A percentile compares a stretch with the other conserved stretches of the same genome.
phyloP scores from a whole-genome alignment of 2,797 vertebrate genomes.

The Helarctos malayanus region DNA sequence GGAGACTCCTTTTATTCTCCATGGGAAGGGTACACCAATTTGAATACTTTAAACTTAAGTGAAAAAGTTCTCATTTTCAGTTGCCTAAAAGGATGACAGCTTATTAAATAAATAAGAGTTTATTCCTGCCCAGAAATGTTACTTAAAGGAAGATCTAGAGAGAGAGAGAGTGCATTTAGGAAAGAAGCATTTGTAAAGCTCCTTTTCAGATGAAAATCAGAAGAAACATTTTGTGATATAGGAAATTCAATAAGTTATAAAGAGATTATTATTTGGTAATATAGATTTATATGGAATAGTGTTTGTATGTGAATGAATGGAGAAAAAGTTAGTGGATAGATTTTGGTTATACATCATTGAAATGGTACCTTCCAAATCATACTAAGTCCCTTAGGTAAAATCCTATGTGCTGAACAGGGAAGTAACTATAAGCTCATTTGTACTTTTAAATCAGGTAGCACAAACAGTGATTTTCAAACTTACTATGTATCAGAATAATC shows the following conservation, averaged over 20 bases:
- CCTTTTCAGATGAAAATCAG: slow-evolving; percentile 62
- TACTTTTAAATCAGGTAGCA: neutral
- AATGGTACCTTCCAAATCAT: neutral
- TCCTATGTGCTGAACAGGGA: neutral
- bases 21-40: neutral
- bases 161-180: slow-evolving; percentile 67
- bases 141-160: slow-evolving; percentile 62
- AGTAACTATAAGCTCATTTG: neutral
- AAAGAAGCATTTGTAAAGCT: slow-evolving; percentile 47
- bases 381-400: slow-evolving; percentile 5
- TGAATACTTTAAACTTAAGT: slow-evolving; percentile 69
- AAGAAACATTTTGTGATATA: slow-evolving; percentile 55
- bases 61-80: slow-evolving; percentile 79
- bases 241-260: slow-evolving; percentile 51
- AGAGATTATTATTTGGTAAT: neutral
- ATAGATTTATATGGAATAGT: neutral
- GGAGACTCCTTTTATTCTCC: slow-evolving; percentile 52
- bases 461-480: slow-evolving; percentile 26
- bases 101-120: slow-evolving; percentile 83
- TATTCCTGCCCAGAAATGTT: slow-evolving; percentile 46
- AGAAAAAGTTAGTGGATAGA: neutral
- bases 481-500: neutral
- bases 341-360: neutral
- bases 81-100: slow-evolving; percentile 51
- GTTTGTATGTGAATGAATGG: neutral